A percentile compares a stretch with the other conserved stretches of the same genome.
phyloP scores from a whole-genome alignment of 2,113 vertebrate genomes.

The Rousettus leschenaultii region DNA sequence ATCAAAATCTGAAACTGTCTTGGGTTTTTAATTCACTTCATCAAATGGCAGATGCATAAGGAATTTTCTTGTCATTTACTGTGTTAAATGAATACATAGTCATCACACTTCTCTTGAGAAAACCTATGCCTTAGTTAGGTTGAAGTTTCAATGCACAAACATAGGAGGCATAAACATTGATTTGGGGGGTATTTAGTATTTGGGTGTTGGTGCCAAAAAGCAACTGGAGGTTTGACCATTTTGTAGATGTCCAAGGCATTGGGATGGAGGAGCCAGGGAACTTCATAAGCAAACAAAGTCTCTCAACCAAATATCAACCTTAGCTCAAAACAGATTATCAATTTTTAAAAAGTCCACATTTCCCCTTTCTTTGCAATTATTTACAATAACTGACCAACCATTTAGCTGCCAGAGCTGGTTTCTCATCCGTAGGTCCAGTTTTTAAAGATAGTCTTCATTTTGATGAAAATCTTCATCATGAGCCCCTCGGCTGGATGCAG shows the following conservation, averaged over 20 bases:
- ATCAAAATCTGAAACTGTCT: neutral
- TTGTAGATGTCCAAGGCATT: neutral
- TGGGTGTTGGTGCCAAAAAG: neutral
- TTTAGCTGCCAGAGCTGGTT: neutral
- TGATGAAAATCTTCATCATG: neutral
- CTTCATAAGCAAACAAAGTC: neutral
- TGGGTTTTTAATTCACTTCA: neutral
- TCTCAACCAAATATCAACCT: neutral
- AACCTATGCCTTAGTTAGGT: neutral
- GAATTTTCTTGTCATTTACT: neutral
- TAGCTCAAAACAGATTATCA: neutral
- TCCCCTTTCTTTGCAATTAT: neutral
- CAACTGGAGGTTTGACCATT: neutral
- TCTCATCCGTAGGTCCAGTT: neutral
- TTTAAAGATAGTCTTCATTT: neutral
- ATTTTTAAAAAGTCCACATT: neutral
- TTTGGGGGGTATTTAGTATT: neutral
- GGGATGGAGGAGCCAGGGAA: neutral
- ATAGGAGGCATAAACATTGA: neutral
- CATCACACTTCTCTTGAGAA: neutral
- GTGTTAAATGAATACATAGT: neutral
- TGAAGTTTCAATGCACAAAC: neutral
- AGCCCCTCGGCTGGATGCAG: neutral
- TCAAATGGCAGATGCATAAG: neutral
- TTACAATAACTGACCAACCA: neutral